A percentile compares a stretch with the other conserved stretches of the same genome.
Conservation (phyloP, 2,113 vertebrate genomes). For the Crotophaga sulcirostris region DNA sequence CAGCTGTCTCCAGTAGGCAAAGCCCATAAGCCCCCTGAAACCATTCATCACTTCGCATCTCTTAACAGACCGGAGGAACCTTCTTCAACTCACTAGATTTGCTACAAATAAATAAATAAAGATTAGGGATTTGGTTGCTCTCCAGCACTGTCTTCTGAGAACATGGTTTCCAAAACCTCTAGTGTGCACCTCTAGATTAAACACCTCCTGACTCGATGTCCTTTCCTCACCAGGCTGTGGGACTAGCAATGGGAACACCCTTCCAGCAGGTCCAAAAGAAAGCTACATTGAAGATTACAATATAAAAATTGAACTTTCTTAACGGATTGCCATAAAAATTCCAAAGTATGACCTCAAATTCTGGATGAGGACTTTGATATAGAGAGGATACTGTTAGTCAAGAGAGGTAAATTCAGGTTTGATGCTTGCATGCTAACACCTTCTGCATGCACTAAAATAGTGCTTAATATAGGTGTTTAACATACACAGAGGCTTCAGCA, state of each 20-base stretch:
- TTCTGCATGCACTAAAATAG: background rate
- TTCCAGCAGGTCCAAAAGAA: background rate
- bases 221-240: background rate
- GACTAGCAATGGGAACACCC: background rate
- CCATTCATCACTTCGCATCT: background rate
- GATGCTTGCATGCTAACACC: background rate
- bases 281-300: background rate
- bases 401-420: background rate
- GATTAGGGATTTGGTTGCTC: background rate
- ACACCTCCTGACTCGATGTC: background rate
- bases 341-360: background rate
- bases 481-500: background rate
- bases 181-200: background rate
- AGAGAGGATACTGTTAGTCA: background rate
- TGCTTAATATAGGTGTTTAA: background rate
- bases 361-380: background rate
- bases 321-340: background rate
- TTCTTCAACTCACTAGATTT: background rate
- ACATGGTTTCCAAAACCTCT: background rate
- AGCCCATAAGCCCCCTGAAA: background rate
- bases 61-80: background rate
- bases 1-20: background rate
- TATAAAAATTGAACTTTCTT: background rate
- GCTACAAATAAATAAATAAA: background rate
- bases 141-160: background rate